Evolutionary conservation across 2,797 vertebrate genomes (phyloP), one percentile per base, ranked within the genome.

Genomic region (Pogoniulus pusillus): DNA sequence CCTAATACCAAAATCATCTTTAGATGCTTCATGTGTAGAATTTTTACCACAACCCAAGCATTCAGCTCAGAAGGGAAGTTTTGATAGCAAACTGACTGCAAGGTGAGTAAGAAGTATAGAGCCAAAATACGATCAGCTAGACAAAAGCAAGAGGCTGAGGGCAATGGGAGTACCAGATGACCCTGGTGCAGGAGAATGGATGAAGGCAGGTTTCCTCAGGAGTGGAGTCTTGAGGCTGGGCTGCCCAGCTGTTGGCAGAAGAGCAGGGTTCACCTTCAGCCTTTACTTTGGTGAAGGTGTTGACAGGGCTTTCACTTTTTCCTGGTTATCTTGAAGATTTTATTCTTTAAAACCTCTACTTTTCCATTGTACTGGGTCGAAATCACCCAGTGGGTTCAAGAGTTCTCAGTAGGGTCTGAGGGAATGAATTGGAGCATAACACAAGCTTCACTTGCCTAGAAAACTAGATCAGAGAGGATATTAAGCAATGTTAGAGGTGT

Each of bases 1-100:
- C 58, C 45, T 85, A 60, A 89, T 91, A 85, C 17, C 82, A 83
- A 93, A 90, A 94, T 93, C 79, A 12, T 78, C 64, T 60, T 82
- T 47, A 79, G 72, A 29, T 2, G 30, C 18, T 35, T 57, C 24
- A 26, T 57, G n/a, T 71, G 65, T 82, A 66, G 32, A 82, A 51
- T 59, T 91, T 91, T 79, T 76, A 84, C 71, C 20, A 59, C 85
- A 93, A 43, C 73, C 53, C 89, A 75, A 32, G 55, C 0, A 2
- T 85, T 76, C 30, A 17, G 53, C 57, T 86, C 41, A 63, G 54
- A 73, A 19, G 43, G 71, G 19, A 18, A 75, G 43, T 82, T 91
- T 53, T 78, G 57, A 41, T 37, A 63, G 60, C 59, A 63, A 86
- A 64, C 9, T 26, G 29, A 68, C 9, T 9, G 43, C 35, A 41